Evolutionary conservation across 2,888 invertebrate genomes (phyloP).

Genomic region (Lobophora halterata): DNA sequence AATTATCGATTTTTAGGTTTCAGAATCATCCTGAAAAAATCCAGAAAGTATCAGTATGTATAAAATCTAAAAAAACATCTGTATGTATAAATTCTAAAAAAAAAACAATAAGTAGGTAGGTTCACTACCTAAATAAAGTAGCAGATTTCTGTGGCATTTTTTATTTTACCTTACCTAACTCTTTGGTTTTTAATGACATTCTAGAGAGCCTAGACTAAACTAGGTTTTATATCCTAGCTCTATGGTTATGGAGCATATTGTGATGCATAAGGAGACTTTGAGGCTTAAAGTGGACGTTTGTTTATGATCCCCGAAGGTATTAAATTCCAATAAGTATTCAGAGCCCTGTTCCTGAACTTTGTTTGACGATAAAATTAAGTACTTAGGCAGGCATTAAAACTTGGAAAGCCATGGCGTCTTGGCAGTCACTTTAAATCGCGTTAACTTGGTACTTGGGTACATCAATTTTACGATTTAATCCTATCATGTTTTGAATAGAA

Average conservation of each 20-base stretch:
- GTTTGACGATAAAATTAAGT: constrained; percentile 24
- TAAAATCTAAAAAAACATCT: too few species aligned
- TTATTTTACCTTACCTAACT: too few species aligned
- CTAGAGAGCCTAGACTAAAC: too few species aligned
- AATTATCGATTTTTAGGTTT: too few species aligned
- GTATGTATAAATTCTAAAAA: too few species aligned
- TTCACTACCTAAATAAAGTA: too few species aligned
- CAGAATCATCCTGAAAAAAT: too few species aligned
- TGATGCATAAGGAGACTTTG: constrained; percentile 17
- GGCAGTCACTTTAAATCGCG: constrained; percentile 2
- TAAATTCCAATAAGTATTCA: constrained; percentile 24
- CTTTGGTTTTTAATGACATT: too few species aligned
- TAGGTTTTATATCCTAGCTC: background rate
- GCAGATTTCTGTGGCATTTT: too few species aligned
- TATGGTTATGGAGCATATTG: constrained; percentile 14
- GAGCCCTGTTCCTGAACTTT: constrained; percentile 16
- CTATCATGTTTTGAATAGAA: constrained; percentile 5
- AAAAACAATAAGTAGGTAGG: too few species aligned
- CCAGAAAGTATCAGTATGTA: too few species aligned
- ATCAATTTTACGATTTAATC: constrained; percentile 16
- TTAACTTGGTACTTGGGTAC: constrained; percentile 6
- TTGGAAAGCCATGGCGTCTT: constrained; percentile 13
- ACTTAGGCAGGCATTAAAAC: constrained; percentile 16
- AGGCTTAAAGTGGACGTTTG: constrained; percentile 18
- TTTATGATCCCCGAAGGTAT: constrained; percentile 17